These are phyloP conservation scores for Corydoras maculifer DNA, from an alignment of 2,113 vertebrate genomes.

Conservation along the genomic window DNA sequence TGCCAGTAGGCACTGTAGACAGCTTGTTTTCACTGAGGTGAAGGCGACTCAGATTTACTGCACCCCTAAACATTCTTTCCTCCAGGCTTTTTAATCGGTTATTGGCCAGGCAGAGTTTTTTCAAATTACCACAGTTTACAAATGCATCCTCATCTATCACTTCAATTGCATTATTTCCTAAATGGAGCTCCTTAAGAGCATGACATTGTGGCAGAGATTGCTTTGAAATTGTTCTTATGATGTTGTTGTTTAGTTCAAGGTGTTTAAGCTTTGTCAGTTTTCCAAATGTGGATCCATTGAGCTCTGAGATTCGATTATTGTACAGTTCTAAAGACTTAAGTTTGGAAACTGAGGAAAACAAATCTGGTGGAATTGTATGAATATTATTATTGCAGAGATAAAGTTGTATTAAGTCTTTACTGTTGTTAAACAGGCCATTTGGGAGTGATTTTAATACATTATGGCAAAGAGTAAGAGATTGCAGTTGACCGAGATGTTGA, in stretches of 20 bases:
- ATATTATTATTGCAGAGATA: slow-evolving; percentile 55
- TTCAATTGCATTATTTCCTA: slow-evolving; percentile 47
- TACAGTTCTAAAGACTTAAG: slow-evolving; percentile 48
- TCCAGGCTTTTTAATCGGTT: slow-evolving; percentile 47
- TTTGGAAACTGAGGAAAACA: slow-evolving; percentile 43
- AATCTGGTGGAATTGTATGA: slow-evolving; percentile 22
- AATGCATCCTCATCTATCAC: slow-evolving; percentile 44
- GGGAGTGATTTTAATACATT: slow-evolving; percentile 52
- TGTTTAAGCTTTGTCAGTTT: slow-evolving; percentile 42
- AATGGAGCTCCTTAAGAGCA: slow-evolving; percentile 40
- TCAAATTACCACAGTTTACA: slow-evolving; percentile 36
- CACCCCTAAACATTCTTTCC: slow-evolving; percentile 31
- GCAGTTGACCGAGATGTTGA: slow-evolving; percentile 35
- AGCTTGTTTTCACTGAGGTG: slow-evolving; percentile 47
- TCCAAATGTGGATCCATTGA: slow-evolving; percentile 39
- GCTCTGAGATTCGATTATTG: slow-evolving; percentile 47
- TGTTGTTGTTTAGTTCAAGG: slow-evolving; percentile 52
- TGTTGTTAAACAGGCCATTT: slow-evolving; percentile 37
- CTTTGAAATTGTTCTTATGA: slow-evolving; percentile 37
- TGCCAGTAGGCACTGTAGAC: slow-evolving; percentile 20
- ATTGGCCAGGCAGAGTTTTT: slow-evolving; percentile 46
- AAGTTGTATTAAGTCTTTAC: slow-evolving; percentile 46
- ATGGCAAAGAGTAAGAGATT: slow-evolving; percentile 50
- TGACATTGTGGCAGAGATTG: slow-evolving; percentile 35
- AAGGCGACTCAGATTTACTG: slow-evolving; percentile 37